A percentile compares a stretch with the other conserved stretches of the same genome.
phyloP scores from a whole-genome alignment of 2,797 vertebrate genomes.

The Bucorvus abyssinicus region DNA sequence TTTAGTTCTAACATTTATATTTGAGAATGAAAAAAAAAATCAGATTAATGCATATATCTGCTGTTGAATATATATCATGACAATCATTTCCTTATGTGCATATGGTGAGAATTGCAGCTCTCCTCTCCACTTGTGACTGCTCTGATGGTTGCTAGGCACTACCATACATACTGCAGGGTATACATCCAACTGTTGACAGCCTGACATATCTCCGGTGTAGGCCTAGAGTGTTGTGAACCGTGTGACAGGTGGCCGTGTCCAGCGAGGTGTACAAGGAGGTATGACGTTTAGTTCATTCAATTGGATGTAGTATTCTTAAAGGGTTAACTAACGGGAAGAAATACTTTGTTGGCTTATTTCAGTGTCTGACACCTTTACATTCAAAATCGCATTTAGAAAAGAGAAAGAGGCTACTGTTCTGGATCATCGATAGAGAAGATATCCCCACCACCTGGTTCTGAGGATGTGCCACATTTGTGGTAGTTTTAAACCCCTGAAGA shows the following conservation, averaged over 20 bases:
- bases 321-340: neutral
- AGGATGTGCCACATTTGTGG: neutral
- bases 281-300: neutral
- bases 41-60: neutral
- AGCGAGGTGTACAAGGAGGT: neutral
- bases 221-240: neutral
- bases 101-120: neutral
- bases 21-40: neutral
- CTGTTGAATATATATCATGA: neutral
- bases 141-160: slow-evolving; percentile 12
- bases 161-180: neutral
- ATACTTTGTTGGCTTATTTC: neutral
- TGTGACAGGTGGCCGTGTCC: neutral
- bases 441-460: neutral
- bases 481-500: neutral
- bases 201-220: neutral
- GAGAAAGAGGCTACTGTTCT: neutral
- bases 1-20: neutral
- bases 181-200: neutral
- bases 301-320: neutral
- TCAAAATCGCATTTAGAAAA: neutral
- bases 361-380: neutral
- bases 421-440: neutral
- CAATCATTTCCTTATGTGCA: neutral
- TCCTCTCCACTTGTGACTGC: neutral